phyloP scores from a whole-genome alignment of 2,888 invertebrate species.

The Eristalis intricaria region DNA sequence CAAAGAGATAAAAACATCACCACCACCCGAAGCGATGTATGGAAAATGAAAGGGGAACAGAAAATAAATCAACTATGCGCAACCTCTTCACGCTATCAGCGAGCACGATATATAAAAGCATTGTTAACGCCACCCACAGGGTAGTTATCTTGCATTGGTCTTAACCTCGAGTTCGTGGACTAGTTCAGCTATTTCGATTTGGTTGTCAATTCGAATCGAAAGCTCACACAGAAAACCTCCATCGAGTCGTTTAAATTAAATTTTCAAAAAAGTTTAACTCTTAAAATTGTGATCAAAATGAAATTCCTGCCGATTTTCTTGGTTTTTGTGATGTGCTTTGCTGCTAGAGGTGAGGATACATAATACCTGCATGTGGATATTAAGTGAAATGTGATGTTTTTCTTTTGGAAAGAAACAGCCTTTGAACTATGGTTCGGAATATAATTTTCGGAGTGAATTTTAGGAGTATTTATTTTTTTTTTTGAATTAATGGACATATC shows the following conservation, averaged over 20 bases:
- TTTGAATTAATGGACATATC: too few species aligned
- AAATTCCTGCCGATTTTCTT: constrained; percentile 31
- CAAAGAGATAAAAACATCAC: not conserved
- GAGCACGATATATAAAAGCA: constrained; percentile 58
- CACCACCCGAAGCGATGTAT: not conserved
- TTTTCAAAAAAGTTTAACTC: not conserved
- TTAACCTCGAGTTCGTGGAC: constrained; percentile 45
- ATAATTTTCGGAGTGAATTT: not conserved
- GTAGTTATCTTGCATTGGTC: constrained; percentile 56
- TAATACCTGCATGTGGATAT: not conserved
- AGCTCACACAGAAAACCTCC: not conserved
- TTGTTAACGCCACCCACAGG: constrained; percentile 43
- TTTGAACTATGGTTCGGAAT: not conserved
- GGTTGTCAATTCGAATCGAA: not conserved
- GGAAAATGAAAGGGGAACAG: constrained; percentile 7
- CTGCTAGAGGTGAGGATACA: constrained; percentile 43
- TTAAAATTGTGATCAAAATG: constrained; percentile 34
- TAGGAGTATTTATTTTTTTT: too few species aligned
- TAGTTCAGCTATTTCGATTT: not conserved
- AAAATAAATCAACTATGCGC: constrained; percentile 23
- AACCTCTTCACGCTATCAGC: constrained; percentile 50
- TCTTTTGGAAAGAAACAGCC: not conserved
- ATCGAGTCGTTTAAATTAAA: too few species aligned
- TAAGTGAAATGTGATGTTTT: not conserved
- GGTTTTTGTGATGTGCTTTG: constrained; percentile 17